These are phyloP conservation scores for Dasyornis broadbenti DNA, from an alignment of 2,113 vertebrate genomes.

Conservation along the genomic window DNA sequence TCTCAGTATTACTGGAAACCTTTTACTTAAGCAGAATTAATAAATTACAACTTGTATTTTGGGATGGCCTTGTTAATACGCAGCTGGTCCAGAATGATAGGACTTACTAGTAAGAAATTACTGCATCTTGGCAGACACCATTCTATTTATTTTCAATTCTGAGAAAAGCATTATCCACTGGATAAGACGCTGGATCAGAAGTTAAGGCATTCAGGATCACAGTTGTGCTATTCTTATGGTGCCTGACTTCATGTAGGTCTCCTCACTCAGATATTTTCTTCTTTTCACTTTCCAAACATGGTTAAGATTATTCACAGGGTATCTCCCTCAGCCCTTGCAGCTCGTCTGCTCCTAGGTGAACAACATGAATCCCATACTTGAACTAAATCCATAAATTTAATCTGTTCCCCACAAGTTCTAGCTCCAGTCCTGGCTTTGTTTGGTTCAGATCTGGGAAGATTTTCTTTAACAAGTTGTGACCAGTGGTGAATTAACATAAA, in stretches of 20 bases:
- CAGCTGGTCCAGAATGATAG: conserved; percentile 3
- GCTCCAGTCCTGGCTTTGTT: not conserved
- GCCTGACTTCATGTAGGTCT: not conserved
- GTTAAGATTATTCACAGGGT: not conserved
- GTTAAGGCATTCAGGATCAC: not conserved
- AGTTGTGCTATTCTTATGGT: not conserved
- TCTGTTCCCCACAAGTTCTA: not conserved
- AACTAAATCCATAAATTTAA: not conserved
- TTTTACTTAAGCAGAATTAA: conserved; percentile 49
- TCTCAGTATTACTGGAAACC: conserved; percentile 21
- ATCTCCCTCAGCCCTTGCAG: not conserved
- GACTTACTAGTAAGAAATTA: not conserved
- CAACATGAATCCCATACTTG: not conserved
- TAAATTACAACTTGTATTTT: conserved; percentile 21
- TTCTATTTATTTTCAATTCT: conserved; percentile 32
- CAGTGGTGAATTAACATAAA: not conserved
- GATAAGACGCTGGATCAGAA: not conserved
- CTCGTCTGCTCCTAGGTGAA: not conserved
- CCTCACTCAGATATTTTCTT: not conserved
- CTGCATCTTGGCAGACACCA: not conserved
- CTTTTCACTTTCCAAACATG: not conserved
- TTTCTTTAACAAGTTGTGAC: not conserved
- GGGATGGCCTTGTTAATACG: not conserved
- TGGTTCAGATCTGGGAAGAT: not conserved
- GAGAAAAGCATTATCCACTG: not conserved